These are phyloP conservation scores for Drosophila sucinea DNA, from an alignment of 1,140 invertebrate species.

Conservation along the genomic window DNA sequence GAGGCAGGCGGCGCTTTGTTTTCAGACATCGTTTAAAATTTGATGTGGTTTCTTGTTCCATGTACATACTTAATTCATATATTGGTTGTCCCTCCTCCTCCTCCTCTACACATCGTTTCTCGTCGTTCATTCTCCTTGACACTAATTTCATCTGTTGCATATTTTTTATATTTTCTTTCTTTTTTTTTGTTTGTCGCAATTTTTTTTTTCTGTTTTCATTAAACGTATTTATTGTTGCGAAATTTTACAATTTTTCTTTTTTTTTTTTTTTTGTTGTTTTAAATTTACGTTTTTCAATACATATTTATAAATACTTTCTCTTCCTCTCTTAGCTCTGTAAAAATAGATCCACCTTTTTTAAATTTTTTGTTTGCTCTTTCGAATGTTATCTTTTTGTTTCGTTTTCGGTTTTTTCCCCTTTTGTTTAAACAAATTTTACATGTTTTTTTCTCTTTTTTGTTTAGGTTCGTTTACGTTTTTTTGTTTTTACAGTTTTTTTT, in stretches of 20 bases:
- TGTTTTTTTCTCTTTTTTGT: slow-evolving; percentile 63
- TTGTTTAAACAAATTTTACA: slow-evolving; percentile 68
- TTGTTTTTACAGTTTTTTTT: slow-evolving; percentile 46
- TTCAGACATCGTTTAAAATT: slow-evolving; percentile 67
- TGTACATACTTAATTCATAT: slow-evolving; percentile 39
- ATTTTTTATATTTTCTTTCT: slow-evolving; percentile 30
- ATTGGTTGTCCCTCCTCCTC: slow-evolving; percentile 25
- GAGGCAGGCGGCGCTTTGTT: slow-evolving; percentile 50
- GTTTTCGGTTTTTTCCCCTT: slow-evolving; percentile 47
- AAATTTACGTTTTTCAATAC: slow-evolving; percentile 59
- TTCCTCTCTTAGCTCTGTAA: slow-evolving; percentile 67
- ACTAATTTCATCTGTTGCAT: slow-evolving; percentile 51
- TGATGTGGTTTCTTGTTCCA: slow-evolving; percentile 70
- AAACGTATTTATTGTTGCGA: slow-evolving; percentile 60
- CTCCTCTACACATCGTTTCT: slow-evolving; percentile 4
- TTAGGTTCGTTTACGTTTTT: slow-evolving; percentile 68
- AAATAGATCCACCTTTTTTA: slow-evolving; percentile 63
- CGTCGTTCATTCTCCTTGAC: slow-evolving; percentile 32
- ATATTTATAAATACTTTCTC: slow-evolving; percentile 74
- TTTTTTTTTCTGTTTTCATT: slow-evolving; percentile 41
- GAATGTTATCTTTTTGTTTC: slow-evolving; percentile 46
- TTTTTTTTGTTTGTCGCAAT: slow-evolving; percentile 58
- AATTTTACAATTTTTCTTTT: slow-evolving; percentile 64
- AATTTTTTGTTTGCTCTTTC: slow-evolving; percentile 57
- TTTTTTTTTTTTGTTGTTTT: slow-evolving; percentile 51